These are phyloP conservation scores for Protophormia terraenovae DNA, from an alignment of 2,888 invertebrate species.

Conservation along the genomic window DNA sequence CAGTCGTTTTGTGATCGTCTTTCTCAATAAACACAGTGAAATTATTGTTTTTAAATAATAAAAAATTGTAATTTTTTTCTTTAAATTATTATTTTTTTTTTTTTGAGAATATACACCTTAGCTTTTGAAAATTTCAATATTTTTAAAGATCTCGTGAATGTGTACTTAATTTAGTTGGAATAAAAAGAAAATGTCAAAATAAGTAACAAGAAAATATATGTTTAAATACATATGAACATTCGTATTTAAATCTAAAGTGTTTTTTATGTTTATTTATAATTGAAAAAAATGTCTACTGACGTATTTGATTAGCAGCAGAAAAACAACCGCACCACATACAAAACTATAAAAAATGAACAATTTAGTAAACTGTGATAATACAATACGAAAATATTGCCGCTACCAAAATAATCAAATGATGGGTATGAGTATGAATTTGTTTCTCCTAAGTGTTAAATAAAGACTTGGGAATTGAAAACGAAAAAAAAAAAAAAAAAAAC, in stretches of 20 bases:
- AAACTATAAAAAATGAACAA: conserved; percentile 50
- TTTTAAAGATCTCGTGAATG: neutral
- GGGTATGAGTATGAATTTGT: conserved; percentile 27
- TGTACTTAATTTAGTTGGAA: conserved; percentile 9
- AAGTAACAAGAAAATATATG: neutral
- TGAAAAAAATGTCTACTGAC: conserved; percentile 48
- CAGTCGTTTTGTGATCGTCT: conserved; percentile 54
- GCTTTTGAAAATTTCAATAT: neutral
- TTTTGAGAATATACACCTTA: neutral
- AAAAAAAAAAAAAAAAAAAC: neutral
- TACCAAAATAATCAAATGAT: conserved; percentile 29
- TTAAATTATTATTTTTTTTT: neutral
- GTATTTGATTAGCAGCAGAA: conserved; percentile 25
- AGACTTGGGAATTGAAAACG: neutral
- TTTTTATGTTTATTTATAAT: conserved; percentile 22
- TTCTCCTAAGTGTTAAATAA: neutral
- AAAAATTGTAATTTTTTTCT: conserved; percentile 19
- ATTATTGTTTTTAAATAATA: neutral
- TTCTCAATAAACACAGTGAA: conserved; percentile 37
- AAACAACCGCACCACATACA: neutral
- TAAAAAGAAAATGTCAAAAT: no score
- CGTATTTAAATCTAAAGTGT: conserved; percentile 38
- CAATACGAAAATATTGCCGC: conserved; percentile 50
- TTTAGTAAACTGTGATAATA: conserved; percentile 54
- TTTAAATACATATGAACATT: neutral